Conservation (phyloP, 1,140 invertebrate genomes). For the Nasonia giraulti region DNA sequence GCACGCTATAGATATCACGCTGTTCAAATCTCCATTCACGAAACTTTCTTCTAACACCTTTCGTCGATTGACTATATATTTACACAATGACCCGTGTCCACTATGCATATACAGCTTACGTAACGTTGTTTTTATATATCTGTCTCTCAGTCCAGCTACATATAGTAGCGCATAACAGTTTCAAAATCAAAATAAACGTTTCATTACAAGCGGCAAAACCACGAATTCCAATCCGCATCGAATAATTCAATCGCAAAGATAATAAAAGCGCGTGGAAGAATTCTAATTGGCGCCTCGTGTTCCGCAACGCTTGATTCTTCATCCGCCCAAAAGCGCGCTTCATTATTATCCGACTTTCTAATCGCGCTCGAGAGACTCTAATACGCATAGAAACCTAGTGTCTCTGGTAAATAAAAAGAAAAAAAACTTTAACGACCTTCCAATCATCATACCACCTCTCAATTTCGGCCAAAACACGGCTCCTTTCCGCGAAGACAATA, state of each 20-base stretch:
- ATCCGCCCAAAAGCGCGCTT: background rate
- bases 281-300: no score
- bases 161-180: background rate
- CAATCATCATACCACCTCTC: no score
- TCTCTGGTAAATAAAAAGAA: background rate
- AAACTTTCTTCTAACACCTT: slow-evolving; percentile 31
- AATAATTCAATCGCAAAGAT: background rate
- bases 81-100: background rate
- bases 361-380: background rate
- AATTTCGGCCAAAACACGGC: background rate
- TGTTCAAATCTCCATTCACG: background rate
- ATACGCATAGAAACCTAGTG: background rate
- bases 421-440: background rate
- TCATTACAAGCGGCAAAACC: background rate
- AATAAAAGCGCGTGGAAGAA: no score
- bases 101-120: background rate
- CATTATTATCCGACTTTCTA: slow-evolving; percentile 23
- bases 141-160: background rate
- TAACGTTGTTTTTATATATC: background rate
- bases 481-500: background rate
- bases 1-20: background rate
- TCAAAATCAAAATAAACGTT: background rate
- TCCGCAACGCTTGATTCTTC: no score
- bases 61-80: background rate
- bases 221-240: background rate